These are phyloP conservation scores for Arctopsyche grandis DNA, from an alignment of 1,140 invertebrate genomes.

Conservation along the genomic window DNA sequence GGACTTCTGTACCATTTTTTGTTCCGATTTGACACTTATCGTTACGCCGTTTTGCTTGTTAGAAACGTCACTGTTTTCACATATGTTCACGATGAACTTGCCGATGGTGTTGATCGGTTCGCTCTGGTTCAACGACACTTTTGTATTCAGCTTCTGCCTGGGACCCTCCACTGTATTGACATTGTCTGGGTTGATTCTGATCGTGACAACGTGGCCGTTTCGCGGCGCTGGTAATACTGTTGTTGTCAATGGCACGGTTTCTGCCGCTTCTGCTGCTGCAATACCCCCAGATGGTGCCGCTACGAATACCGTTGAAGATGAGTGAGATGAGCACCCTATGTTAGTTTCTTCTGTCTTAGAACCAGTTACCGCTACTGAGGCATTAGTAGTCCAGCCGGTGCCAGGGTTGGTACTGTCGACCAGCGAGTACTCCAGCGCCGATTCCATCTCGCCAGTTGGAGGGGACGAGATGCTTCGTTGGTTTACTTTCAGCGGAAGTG, in stretches of 20 bases:
- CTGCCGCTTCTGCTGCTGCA: constrained; percentile 62
- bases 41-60: constrained; percentile 57
- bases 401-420: constrained; percentile 42
- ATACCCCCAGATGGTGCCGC: constrained; percentile 65
- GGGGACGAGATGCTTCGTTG: constrained; percentile 19
- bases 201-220: constrained; percentile 72
- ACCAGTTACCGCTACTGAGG: constrained; percentile 43
- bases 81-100: constrained; percentile 57
- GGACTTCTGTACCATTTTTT: constrained; percentile 56
- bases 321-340: constrained; percentile 56
- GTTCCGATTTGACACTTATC: constrained; percentile 62
- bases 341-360: constrained; percentile 50
- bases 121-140: constrained; percentile 49
- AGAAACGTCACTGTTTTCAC: constrained; percentile 54
- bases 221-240: constrained; percentile 58
- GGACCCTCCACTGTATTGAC: constrained; percentile 48
- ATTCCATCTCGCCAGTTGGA: constrained; percentile 4
- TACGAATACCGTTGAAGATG: constrained; percentile 71
- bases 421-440: background rate
- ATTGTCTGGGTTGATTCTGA: constrained; percentile 72
- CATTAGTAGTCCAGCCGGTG: constrained; percentile 28
- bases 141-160: constrained; percentile 45
- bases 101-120: constrained; percentile 54
- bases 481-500: constrained; percentile 50
- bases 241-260: constrained; percentile 41